Evolutionary conservation across 1,140 invertebrate species (phyloP), one percentile per base, ranked within the genome.

Genomic region (Drepana arcuata): DNA sequence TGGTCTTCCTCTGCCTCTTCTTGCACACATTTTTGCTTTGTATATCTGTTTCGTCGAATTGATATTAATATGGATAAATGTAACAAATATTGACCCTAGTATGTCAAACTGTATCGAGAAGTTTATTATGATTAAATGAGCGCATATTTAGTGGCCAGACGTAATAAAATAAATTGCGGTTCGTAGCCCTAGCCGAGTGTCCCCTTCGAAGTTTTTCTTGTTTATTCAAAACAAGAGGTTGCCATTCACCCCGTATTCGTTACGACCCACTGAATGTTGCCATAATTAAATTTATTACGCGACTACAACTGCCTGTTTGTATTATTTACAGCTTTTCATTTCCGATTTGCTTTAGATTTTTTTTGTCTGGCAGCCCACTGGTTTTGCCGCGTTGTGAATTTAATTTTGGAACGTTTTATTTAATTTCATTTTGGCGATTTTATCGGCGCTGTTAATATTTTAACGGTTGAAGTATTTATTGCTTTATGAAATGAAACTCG

Each of bases 281-380:
- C 30, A 51, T 52, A 57, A 57, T 57, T 57, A 46, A 57, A 52
- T 57, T 57, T 57, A 57, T 48, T 45, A 37, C 21, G 41, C 36
- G 38, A 27, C 34, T 35, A 37, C 46, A 48, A 48, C 44, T 48
- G 52, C 32, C 45, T 34, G 25, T 39, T 40, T 11, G 18, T 16
- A 23, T 52, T 57, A 50, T 57, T 52, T 48, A 57, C 41, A 16
- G 36, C 29, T 16, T 45, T 48, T 48, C 41, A 46, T 57, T 57
- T 52, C 48, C 53, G 41, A 48, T 52, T 33, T 38, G 31, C 40
- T 44, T 50, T 41, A 25, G 31, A 30, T 34, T 40, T 33, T 42
- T 31, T 49, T 16, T 41, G 31, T 42, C 31, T 41, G 30, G n/a
- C n/a, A n/a, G n/a, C n/a, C n/a, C n/a, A n/a, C n/a, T n/a, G n/a